Evolutionary conservation across 2,888 invertebrate species (phyloP).

Genomic region (Leucozona laternaria): DNA sequence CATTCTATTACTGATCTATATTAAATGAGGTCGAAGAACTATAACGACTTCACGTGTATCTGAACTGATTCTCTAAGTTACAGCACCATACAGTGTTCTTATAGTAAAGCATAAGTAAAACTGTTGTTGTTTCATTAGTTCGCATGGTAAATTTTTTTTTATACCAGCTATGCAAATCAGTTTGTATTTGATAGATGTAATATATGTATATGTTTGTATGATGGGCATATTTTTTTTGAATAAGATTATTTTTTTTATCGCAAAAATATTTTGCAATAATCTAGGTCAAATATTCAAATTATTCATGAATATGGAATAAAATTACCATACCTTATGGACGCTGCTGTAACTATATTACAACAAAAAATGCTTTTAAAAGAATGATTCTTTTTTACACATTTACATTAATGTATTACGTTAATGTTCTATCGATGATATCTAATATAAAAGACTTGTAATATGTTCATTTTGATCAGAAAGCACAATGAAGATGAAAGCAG

Average conservation of each 20-base stretch:
- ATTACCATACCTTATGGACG: background rate
- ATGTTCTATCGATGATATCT: background rate
- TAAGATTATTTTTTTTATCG: background rate
- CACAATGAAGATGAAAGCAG: background rate
- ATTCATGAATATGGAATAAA: background rate
- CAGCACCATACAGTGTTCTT: no score
- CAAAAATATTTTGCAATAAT: slow-evolving; percentile 3
- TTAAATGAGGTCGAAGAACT: no score
- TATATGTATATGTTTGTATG: no score
- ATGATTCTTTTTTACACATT: slow-evolving; percentile 10
- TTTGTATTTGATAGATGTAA: background rate
- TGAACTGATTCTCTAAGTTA: no score
- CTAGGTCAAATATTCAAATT: slow-evolving; percentile 19
- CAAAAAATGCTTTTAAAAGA: background rate
- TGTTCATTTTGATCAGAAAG: background rate
- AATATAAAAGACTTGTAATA: slow-evolving; percentile 18
- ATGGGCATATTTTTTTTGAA: background rate
- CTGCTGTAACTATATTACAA: no score
- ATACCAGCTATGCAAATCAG: no score
- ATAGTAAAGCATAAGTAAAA: no score
- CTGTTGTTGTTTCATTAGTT: no score
- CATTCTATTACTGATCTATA: no score
- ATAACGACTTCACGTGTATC: no score
- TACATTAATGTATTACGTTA: background rate
- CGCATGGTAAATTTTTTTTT: no score